Evolutionary conservation across 2,797 vertebrate species (phyloP).

Genomic region (Eptatretus atami): DNA sequence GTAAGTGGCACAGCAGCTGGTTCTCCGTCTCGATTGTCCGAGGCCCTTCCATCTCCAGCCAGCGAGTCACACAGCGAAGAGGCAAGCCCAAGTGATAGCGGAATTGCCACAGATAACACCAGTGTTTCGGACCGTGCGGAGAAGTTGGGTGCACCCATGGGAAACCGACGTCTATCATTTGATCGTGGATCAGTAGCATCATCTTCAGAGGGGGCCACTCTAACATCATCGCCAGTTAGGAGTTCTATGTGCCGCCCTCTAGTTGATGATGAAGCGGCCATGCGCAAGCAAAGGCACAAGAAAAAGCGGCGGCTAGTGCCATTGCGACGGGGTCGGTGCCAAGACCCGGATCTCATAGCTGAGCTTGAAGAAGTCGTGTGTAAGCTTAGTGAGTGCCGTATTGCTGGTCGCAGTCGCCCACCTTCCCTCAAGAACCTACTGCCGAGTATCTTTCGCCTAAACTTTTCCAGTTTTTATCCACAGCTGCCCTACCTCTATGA

Average conservation of each 20-base stretch:
- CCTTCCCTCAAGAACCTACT: slow-evolving; percentile 1
- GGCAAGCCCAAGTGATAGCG: slow-evolving; percentile 3
- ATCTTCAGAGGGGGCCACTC: not conserved
- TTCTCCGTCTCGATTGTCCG: slow-evolving; percentile 1
- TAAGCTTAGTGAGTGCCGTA: slow-evolving; percentile 1
- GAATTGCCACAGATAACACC: slow-evolving; percentile 2
- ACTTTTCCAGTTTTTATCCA: not conserved
- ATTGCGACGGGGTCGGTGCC: not conserved
- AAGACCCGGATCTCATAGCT: not conserved
- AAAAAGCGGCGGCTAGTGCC: not conserved
- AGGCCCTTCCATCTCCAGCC: not conserved
- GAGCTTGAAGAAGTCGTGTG: not conserved
- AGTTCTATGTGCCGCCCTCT: not conserved
- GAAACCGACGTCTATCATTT: not conserved
- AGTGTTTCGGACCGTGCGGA: slow-evolving; percentile 1
- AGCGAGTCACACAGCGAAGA: slow-evolving; percentile 3
- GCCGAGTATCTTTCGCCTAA: slow-evolving; percentile 2
- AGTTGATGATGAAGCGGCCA: not conserved
- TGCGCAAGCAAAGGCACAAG: slow-evolving; percentile 4
- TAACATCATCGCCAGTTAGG: not conserved
- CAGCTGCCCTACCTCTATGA: not conserved
- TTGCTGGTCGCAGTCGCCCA: not conserved
- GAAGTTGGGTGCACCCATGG: not conserved
- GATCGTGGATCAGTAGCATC: not conserved
- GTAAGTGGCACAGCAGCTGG: too few species aligned